Percentiles rank a stretch among this genome's conserved stretches.
phyloP scores from a whole-genome alignment of 2,113 vertebrate genomes.

The Lipophrys pholis region DNA sequence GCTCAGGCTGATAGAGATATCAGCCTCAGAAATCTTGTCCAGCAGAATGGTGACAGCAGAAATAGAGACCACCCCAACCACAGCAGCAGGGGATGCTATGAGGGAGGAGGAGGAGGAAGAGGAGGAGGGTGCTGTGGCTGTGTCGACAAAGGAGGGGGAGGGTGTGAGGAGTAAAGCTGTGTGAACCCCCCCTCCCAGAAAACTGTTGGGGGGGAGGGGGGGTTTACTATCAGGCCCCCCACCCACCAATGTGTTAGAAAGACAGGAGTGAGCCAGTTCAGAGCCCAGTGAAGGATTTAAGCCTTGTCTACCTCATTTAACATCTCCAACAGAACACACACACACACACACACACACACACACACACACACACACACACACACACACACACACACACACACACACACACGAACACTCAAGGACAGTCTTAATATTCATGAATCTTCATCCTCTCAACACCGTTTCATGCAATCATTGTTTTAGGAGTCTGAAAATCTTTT shows the following conservation, averaged over 20 bases:
- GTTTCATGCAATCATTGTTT: no score
- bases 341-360: background rate
- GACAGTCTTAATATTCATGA: no score
- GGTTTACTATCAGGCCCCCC: slow-evolving; percentile 34
- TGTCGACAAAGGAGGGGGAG: background rate
- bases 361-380: no score
- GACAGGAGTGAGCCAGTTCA: slow-evolving; percentile 49
- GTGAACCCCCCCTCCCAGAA: background rate
- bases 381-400: background rate
- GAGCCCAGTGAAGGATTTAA: slow-evolving; percentile 56
- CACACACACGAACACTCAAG: no score
- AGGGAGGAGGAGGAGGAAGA: slow-evolving; percentile 20
- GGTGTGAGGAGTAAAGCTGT: slow-evolving; percentile 34
- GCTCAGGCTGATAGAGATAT: slow-evolving; percentile 80
- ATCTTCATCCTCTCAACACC: background rate
- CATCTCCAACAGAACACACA: slow-evolving; percentile 21
- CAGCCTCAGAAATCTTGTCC: slow-evolving; percentile 79
- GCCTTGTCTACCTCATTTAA: slow-evolving; percentile 63
- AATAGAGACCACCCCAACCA: slow-evolving; percentile 77
- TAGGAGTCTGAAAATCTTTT: no score
- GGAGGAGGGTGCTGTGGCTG: background rate
- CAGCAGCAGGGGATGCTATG: slow-evolving; percentile 70
- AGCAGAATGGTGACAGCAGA: slow-evolving; percentile 77
- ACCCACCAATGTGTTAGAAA: slow-evolving; percentile 48
- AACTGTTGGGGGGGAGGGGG: background rate